Evolutionary conservation across 2,113 vertebrate species (phyloP).

Genomic region (Ailurus styani): DNA sequence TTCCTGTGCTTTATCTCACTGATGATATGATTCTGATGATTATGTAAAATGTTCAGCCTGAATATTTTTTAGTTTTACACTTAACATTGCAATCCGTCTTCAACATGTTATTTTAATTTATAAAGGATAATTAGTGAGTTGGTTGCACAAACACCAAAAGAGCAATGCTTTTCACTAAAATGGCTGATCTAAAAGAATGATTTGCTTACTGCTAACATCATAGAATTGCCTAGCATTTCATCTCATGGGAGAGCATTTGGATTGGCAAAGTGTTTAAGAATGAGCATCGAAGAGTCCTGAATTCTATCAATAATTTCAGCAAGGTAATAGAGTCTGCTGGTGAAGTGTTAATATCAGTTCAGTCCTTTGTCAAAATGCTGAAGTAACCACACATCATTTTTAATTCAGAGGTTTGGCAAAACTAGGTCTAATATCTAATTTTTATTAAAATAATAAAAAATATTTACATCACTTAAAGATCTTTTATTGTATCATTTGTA

Average conservation of each 20-base stretch:
- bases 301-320: background rate
- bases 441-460: background rate
- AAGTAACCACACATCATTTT: background rate
- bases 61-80: background rate
- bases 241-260: background rate
- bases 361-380: background rate
- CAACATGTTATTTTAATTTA: background rate
- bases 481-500: background rate
- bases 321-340: background rate
- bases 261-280: background rate
- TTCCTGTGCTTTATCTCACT: background rate
- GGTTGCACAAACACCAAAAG: background rate
- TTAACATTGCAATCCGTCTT: background rate
- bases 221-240: background rate
- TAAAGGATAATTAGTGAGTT: background rate
- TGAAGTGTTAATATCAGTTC: background rate
- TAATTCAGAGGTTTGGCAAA: background rate
- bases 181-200: background rate
- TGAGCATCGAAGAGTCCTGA: background rate
- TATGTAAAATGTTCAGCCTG: background rate
- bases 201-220: background rate
- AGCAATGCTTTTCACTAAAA: background rate
- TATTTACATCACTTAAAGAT: background rate
- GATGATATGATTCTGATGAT: background rate
- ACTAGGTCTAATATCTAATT: background rate